A percentile compares a stretch with the other conserved stretches of the same genome.
phyloP scores from a whole-genome alignment of 64 coral and sea anemone species.

The Pachyseris speciosa region DNA sequence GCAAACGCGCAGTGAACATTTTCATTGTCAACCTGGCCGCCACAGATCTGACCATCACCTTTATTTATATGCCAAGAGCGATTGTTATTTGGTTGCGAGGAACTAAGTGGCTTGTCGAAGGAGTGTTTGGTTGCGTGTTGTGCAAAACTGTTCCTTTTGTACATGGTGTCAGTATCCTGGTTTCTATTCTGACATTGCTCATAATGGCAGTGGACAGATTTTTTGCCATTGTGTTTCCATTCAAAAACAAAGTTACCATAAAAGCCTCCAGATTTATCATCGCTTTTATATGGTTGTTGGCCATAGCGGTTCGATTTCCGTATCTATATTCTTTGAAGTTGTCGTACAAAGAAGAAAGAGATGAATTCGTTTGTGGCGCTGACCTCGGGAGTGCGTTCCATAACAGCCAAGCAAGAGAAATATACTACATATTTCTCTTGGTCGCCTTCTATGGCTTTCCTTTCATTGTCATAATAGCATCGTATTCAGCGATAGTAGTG shows the following conservation, averaged over 20 bases:
- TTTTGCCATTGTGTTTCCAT: constrained; percentile 21
- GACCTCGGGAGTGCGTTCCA: constrained; percentile 13
- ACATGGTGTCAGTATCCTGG: constrained; percentile 27
- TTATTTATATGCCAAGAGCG: constrained; percentile 50
- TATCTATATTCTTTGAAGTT: constrained; percentile 13
- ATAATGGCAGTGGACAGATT: constrained; percentile 26
- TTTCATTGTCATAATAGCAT: constrained; percentile 12
- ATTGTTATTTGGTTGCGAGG: constrained; percentile 41
- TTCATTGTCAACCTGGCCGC: constrained; percentile 50
- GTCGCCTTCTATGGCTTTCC: constrained; percentile 54
- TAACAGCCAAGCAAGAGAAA: constrained; percentile 3
- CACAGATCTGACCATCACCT: constrained; percentile 43
- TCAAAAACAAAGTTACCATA: constrained; percentile 2
- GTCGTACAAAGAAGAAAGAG: neutral
- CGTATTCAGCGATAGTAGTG: constrained; percentile 11
- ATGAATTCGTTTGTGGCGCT: neutral
- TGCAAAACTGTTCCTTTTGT: constrained; percentile 57
- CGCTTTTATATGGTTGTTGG: constrained; percentile 32
- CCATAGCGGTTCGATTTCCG: constrained; percentile 29
- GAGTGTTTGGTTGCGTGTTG: constrained; percentile 12
- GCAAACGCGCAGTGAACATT: constrained; percentile 22
- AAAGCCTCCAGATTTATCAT: constrained; percentile 22
- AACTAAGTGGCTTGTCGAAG: constrained; percentile 6
- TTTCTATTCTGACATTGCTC: constrained; percentile 36
- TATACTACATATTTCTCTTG: constrained; percentile 46